Evolutionary conservation across 2,888 invertebrate genomes (phyloP), one percentile per base, ranked within the genome.

Genomic region (Merodon equestris): DNA sequence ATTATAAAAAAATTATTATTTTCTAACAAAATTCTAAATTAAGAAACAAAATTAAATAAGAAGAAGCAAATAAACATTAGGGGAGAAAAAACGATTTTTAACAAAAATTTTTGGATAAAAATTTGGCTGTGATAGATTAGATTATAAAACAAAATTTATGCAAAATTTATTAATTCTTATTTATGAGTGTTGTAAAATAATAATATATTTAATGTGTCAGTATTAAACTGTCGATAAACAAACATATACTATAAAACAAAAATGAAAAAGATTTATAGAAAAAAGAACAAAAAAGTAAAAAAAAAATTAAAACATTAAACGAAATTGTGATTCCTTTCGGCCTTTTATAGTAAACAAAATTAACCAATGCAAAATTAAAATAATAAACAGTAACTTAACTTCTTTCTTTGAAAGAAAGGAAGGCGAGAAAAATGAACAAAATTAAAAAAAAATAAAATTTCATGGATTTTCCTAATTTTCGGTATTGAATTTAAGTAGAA

Each of bases 61-160:
- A 79, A 75, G 27, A 27, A 4, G 27, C 2, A 27, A 27, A 27
- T 4, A 7, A 27, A 7, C 2, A 27, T 4, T 27, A 27, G 27
- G 27, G 7, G 27, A 27, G 27, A 27, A 27, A 82, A 75, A 63
- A 82, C 82, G 51, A 79, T 81, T 83, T 85, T 85, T 83, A 83
- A 82, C 83, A 84, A 83, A 85, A 84, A 85, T 85, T 84, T 85
- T 87, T 86, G 87, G 85, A 86, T 85, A 85, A 87, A 87, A 87
- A 88, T 88, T 88, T 88, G 88, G 88, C 88, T 88, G 88, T 88
- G 88, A 88, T 88, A 88, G 87, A 85, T 86, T 85, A 82, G 83
- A 79, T 73, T 82, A 82, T 81, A 81, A 81, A 81, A 71, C 60
- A 81, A 81, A 81, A 81, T 72, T 72, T 76, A 74, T 73, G 56